Evolutionary conservation across 2,113 vertebrate species (phyloP).

Genomic region (Apaloderma vittatum): DNA sequence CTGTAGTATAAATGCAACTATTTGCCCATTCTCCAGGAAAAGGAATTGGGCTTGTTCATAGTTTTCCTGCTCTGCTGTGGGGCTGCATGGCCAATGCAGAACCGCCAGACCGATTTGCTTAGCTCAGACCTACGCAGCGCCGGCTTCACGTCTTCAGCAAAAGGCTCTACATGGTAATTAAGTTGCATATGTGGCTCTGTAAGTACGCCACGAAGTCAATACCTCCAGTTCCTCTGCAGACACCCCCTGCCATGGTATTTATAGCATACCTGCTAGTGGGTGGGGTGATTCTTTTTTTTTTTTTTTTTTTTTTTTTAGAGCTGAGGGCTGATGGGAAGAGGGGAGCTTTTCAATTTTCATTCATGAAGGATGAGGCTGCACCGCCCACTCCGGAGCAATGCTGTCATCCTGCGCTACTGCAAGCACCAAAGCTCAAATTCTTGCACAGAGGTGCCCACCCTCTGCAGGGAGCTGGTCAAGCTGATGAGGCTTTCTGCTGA

Average conservation of each 20-base stretch:
- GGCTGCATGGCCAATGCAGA: background rate
- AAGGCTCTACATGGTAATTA: conserved; percentile 14
- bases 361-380: conserved; percentile 62
- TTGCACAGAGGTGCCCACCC: background rate
- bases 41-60: background rate
- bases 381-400: conserved; percentile 10
- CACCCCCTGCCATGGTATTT: conserved; percentile 70
- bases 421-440: background rate
- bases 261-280: conserved; percentile 69
- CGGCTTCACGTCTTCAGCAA: background rate
- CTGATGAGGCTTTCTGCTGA: background rate
- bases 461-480: background rate
- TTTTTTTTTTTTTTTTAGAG: background rate
- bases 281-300: conserved; percentile 39
- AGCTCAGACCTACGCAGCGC: background rate
- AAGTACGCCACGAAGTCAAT: conserved; percentile 41
- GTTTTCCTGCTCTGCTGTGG: background rate
- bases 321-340: too few species aligned
- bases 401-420: background rate
- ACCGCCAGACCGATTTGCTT: background rate
- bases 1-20: background rate
- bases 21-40: background rate
- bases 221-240: conserved; percentile 65
- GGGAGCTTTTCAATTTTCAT: too few species aligned
- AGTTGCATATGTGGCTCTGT: background rate